A percentile compares a stretch with the other conserved stretches of the same genome.
These are phyloP conservation scores for Sussaba pulchella DNA, from an alignment of 2,888 invertebrate genomes.

Conservation along the genomic window DNA sequence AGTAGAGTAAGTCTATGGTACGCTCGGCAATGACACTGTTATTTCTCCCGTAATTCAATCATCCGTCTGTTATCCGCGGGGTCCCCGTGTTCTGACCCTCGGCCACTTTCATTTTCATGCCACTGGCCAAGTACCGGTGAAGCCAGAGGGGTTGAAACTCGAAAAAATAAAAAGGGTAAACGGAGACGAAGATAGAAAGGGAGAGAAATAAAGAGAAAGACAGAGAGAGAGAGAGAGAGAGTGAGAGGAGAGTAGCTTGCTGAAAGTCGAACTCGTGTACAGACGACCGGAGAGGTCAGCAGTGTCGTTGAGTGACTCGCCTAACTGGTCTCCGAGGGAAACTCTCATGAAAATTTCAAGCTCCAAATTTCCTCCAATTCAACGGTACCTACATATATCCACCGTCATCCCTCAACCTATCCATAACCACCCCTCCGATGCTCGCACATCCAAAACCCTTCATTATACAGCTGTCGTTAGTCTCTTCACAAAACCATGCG, in stretches of 20 bases:
- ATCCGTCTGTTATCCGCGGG: conserved; percentile 61
- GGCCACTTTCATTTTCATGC: conserved; percentile 67
- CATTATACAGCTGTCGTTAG: conserved; percentile 23
- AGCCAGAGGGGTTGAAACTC: neutral
- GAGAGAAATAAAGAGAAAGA: no score
- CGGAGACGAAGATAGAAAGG: conserved; percentile 13
- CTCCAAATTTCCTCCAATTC: conserved; percentile 56
- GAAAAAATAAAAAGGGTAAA: conserved; percentile 17
- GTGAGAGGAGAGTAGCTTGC: conserved; percentile 22
- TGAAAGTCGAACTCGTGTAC: conserved; percentile 33
- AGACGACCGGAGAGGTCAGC: conserved; percentile 69
- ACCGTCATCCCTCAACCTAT: no score
- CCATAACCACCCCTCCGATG: no score
- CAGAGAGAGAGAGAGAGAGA: neutral
- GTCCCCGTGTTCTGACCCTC: conserved; percentile 51
- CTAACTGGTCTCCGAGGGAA: conserved; percentile 70
- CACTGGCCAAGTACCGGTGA: conserved; percentile 60
- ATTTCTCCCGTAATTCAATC: conserved; percentile 71
- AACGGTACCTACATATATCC: no score
- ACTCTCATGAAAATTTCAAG: conserved; percentile 75
- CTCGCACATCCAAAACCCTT: conserved; percentile 35
- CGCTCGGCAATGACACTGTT: no score
- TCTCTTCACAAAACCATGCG: neutral
- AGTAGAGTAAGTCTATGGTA: neutral
- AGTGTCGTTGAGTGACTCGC: conserved; percentile 68